phyloP scores from a whole-genome alignment of 35 echinoderm and acorn worm genomes.

The Strongylocentrotus purpuratus region DNA sequence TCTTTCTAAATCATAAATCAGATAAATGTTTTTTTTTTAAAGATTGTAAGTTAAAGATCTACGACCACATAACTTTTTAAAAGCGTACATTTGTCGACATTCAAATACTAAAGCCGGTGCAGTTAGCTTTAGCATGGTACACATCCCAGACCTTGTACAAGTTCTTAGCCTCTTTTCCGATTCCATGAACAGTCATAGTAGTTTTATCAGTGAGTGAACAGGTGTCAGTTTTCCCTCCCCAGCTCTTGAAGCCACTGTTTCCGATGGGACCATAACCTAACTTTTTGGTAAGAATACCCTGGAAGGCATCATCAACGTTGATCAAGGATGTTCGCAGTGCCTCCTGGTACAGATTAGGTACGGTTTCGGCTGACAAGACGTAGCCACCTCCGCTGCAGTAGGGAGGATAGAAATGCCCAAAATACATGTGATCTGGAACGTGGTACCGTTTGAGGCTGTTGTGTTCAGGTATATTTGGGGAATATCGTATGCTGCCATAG shows the following conservation, averaged over 20 bases:
- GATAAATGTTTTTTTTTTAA: too few relatives aligned
- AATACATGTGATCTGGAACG: slow-evolving; percentile 37
- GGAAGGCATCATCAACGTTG: slow-evolving; percentile 43
- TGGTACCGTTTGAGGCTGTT: neutral
- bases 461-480: slow-evolving; percentile 31
- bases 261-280: slow-evolving; percentile 1
- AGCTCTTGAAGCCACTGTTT: slow-evolving; percentile 14
- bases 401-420: slow-evolving; percentile 13
- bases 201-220: neutral
- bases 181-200: slow-evolving; percentile 30
- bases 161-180: neutral
- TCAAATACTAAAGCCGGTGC: neutral
- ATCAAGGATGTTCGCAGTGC: slow-evolving; percentile 20
- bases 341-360: slow-evolving; percentile 9
- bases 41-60: too few relatives aligned
- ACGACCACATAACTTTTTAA: too few relatives aligned
- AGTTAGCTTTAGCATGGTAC: slow-evolving; percentile 1
- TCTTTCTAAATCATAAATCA: neutral
- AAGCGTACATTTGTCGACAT: neutral
- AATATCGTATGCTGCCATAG: neutral
- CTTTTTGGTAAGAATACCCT: slow-evolving; percentile 29
- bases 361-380: slow-evolving; percentile 26
- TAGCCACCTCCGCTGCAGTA: slow-evolving; percentile 49
- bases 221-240: slow-evolving; percentile 40
- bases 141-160: slow-evolving; percentile 18